Evolutionary conservation across 1,140 invertebrate genomes (phyloP).

Genomic region (Lordiphosa mommai): DNA sequence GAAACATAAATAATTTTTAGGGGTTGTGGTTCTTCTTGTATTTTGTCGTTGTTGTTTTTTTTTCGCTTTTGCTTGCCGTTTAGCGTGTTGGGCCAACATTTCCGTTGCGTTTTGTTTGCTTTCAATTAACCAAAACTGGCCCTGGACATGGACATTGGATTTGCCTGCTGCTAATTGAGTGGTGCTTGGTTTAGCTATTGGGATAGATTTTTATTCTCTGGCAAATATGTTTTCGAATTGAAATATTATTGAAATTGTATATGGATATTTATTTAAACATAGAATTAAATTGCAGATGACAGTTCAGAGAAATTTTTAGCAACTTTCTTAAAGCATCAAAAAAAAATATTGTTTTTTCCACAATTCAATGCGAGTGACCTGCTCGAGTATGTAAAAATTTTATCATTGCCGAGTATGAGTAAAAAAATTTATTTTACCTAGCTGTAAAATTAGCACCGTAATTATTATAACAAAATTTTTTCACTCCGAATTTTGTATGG

Average conservation of each 20-base stretch:
- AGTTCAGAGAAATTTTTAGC: neutral
- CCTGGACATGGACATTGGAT: constrained; percentile 19
- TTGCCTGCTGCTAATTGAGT: constrained; percentile 51
- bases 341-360: no score
- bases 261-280: constrained; percentile 25
- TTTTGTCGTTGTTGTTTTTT: constrained; percentile 6
- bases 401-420: no score
- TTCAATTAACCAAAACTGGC: constrained; percentile 76
- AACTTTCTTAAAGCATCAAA: no score
- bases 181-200: constrained; percentile 13
- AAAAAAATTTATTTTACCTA: no score
- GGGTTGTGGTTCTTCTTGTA: constrained; percentile 42
- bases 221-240: constrained; percentile 45
- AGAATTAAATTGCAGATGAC: constrained; percentile 4
- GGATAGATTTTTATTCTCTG: constrained; percentile 6
- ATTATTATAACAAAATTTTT: no score
- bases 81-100: constrained; percentile 63
- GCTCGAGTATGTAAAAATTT: no score
- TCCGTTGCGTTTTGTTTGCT: constrained; percentile 66
- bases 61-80: neutral
- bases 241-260: constrained; percentile 44
- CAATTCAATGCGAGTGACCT: no score
- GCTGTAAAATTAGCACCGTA: no score
- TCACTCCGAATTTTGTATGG: no score
- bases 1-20: constrained; percentile 73